A percentile compares a stretch with the other conserved stretches of the same genome.
Evolutionary conservation across 2,888 invertebrate genomes (phyloP).

Genomic region (Unio delphinus): DNA sequence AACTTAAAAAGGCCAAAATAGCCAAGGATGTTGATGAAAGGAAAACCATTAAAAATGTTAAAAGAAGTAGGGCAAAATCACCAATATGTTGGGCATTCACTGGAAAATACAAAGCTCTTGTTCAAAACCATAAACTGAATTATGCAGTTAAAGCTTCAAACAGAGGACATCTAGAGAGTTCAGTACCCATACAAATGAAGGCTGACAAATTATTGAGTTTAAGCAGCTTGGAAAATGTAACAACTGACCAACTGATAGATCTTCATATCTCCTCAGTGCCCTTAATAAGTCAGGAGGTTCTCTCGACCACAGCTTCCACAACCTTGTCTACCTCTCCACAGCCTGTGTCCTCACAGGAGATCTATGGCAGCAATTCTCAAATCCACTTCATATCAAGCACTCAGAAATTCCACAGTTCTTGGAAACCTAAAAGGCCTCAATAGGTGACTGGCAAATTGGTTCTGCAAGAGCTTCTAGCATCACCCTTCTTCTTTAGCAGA

Average conservation of each 20-base stretch:
- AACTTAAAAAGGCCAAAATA: constrained; percentile 5
- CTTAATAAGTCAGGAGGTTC: constrained; percentile 14
- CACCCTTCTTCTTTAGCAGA: too few species aligned
- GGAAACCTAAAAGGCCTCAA: constrained; percentile 33
- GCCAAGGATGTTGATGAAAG: neutral
- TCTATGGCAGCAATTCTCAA: constrained; percentile 29
- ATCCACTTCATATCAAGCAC: constrained; percentile 14
- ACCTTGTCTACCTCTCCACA: constrained; percentile 5
- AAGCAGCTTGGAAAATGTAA: constrained; percentile 15
- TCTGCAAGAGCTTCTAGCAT: too few species aligned
- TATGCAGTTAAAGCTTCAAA: constrained; percentile 10
- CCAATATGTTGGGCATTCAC: constrained; percentile 43
- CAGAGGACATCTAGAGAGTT: constrained; percentile 6
- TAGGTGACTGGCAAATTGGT: too few species aligned
- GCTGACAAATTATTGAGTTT: neutral
- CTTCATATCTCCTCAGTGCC: constrained; percentile 13
- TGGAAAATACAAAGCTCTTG: constrained; percentile 42
- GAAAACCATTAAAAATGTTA: constrained; percentile 9
- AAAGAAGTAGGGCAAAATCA: constrained; percentile 14
- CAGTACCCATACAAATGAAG: too few species aligned
- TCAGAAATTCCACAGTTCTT: constrained; percentile 30
- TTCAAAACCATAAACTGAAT: constrained; percentile 44
- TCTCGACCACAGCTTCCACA: constrained; percentile 9
- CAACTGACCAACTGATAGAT: constrained; percentile 3
- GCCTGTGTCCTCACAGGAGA: constrained; percentile 12